Conservation (phyloP, 2,113 vertebrate genomes). For the Chitala chitala region DNA sequence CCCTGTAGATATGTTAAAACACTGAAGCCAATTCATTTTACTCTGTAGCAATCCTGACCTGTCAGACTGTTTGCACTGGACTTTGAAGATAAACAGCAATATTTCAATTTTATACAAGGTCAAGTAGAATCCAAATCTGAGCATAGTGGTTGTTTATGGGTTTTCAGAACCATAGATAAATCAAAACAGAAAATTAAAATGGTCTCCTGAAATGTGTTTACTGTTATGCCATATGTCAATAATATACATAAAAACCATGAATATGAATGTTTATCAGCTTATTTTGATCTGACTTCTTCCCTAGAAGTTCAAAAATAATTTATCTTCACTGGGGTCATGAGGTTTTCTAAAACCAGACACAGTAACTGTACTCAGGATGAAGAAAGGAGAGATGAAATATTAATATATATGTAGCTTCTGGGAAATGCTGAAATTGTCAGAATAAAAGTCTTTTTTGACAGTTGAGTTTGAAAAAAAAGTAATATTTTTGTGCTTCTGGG, state of each 20-base stretch:
- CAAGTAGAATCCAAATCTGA: slow-evolving; percentile 1
- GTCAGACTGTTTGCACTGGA: neutral
- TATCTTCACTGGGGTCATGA: neutral
- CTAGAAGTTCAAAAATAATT: neutral
- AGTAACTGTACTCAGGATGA: neutral
- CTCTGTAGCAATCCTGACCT: neutral
- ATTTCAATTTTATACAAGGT: neutral
- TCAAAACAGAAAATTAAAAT: too few species aligned
- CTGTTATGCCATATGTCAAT: too few species aligned
- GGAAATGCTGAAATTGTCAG: neutral
- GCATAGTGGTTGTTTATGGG: neutral
- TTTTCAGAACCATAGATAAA: too few species aligned
- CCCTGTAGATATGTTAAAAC: too few species aligned
- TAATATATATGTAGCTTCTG: neutral
- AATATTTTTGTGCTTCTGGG: neutral
- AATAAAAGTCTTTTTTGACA: neutral
- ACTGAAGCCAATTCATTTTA: neutral
- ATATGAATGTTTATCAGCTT: neutral
- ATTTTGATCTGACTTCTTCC: neutral
- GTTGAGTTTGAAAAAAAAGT: neutral
- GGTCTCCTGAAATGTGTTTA: too few species aligned
- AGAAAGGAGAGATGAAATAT: neutral
- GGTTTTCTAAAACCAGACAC: neutral
- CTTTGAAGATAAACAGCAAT: neutral
- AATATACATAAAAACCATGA: too few species aligned